Conservation (phyloP, 2,113 vertebrate genomes). For the Plotosus lineatus region DNA sequence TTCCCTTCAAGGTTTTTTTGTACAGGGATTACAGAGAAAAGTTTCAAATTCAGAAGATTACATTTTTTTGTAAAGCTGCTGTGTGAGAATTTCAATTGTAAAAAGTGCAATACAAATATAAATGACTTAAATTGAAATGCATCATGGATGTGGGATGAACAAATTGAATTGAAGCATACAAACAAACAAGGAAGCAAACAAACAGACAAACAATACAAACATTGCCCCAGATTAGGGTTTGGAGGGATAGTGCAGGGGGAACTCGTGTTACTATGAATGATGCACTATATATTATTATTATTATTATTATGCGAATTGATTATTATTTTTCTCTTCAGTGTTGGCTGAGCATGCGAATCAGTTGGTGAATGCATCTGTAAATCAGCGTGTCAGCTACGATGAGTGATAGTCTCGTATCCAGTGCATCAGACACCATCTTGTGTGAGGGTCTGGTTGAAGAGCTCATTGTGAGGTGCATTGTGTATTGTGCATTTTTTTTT, state of each 20-base stretch:
- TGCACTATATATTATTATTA: not conserved
- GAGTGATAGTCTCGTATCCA: not conserved
- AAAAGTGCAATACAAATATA: too few species aligned
- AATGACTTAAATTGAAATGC: too few species aligned
- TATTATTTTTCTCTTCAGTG: not conserved
- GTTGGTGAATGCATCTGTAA: not conserved
- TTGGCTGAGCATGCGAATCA: not conserved
- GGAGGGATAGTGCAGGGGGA: not conserved
- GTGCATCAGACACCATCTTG: not conserved
- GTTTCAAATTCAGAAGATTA: too few species aligned
- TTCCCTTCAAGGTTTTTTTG: too few species aligned
- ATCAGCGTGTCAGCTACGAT: not conserved
- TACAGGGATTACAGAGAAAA: too few species aligned
- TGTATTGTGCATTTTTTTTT: slow-evolving; percentile 8
- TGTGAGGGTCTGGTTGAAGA: not conserved
- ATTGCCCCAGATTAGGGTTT: not conserved
- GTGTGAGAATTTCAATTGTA: too few species aligned
- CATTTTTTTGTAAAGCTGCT: too few species aligned
- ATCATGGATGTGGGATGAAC: too few species aligned
- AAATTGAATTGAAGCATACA: too few species aligned
- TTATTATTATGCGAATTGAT: too few species aligned
- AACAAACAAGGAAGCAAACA: too few species aligned
- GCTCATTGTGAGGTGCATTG: not conserved
- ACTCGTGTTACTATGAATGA: not conserved
- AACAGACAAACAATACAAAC: too few species aligned